Evolutionary conservation across 37 sponge, comb jelly and placozoan species (phyloP), one percentile per base, ranked within the genome.

Genomic region (Haliclona indistincta): DNA sequence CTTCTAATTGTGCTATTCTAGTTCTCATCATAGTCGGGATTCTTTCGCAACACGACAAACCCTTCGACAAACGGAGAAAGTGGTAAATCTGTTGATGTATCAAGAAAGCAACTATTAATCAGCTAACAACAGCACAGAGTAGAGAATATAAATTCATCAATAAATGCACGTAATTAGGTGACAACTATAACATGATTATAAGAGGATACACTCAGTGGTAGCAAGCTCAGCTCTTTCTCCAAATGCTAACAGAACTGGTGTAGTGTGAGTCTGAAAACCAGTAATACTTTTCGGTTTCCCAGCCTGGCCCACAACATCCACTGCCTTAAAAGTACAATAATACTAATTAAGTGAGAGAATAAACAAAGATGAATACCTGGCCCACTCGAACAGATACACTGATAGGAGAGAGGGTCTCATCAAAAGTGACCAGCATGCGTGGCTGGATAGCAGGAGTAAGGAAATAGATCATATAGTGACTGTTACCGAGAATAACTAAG

Each of bases 181-280:
- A 15, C 51, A 15, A 15, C 13, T 10, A 17, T 47, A 11, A 58
- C n/a, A 58, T n/a, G 13, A 11, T 58, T n/a, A 11, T 58, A n/a
- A 58, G 0, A 82, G 88, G 84, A 86, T 85, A 95, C 96, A 97
- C 64, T 97, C 97, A 4, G 93, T 82, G 30, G 94, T 88, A 6
- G 94, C 97, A 30, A 97, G 86, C 63, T 97, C 97, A 3, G 97
- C 97, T 60, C 97, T 80, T 81, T 97, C 97, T 52, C 94, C 94
- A 63, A 90, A 82, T 0, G 91, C 91, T 52, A 97, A 61, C 63
- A 97, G 81, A 33, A 97, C 97, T 2, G 97, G 97, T 1, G 97
- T 97, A 23, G 94, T 88, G 82, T 93, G 94, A 22, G 97, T 93
- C 76, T 93, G 94, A 75, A 97, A 93, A 23, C 97, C 97, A 29